These are phyloP conservation scores for Odontesthes bonariensis DNA, from an alignment of 2,113 vertebrate species.

Conservation along the genomic window DNA sequence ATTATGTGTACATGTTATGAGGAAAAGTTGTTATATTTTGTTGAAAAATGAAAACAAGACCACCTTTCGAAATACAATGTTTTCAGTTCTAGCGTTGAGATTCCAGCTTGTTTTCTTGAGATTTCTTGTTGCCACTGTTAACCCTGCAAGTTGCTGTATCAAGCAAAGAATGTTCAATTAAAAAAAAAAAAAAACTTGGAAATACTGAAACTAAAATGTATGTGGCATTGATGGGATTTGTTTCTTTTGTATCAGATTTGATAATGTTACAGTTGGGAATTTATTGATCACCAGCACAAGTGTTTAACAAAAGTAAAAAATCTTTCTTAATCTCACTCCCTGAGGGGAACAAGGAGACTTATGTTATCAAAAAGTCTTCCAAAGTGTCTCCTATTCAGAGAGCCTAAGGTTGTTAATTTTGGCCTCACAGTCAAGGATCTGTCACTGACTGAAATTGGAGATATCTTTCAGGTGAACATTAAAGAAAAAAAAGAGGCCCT, in stretches of 20 bases:
- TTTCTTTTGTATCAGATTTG: background rate
- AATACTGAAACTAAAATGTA: background rate
- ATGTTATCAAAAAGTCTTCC: background rate
- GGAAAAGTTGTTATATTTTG: background rate
- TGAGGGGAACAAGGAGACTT: background rate
- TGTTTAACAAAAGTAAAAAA: too few relatives aligned
- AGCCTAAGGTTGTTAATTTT: background rate
- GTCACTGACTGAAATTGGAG: background rate
- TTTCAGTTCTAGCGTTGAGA: background rate
- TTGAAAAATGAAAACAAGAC: background rate
- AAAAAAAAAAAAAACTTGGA: background rate
- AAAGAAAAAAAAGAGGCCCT: background rate
- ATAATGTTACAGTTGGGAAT: background rate
- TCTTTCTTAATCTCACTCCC: background rate
- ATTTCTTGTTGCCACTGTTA: background rate
- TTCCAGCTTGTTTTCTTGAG: background rate
- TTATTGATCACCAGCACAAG: too few relatives aligned
- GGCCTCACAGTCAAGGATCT: background rate
- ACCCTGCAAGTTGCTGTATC: background rate
- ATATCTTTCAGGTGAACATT: background rate
- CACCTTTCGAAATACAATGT: background rate
- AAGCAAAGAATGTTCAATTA: background rate
- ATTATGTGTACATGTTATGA: too few relatives aligned
- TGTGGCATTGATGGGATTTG: background rate
- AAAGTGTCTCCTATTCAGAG: background rate